Percentiles rank a stretch among this genome's conserved stretches.
Conservation (phyloP, 64 coral and sea anemone genomes). For the Montipora cactus region DNA sequence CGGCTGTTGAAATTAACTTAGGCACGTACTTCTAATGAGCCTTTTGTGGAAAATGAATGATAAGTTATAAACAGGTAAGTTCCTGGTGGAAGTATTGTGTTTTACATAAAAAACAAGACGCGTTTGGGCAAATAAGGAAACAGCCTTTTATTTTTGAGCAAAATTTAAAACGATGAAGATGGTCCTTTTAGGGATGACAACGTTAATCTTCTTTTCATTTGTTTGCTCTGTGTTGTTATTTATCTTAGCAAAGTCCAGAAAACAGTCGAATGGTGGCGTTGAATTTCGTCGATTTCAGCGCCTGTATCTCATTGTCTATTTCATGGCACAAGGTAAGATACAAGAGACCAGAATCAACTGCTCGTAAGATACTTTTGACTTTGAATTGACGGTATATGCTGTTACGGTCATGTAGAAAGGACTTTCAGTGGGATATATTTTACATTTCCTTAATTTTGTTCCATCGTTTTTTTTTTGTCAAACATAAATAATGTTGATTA, state of each 20-base stretch:
- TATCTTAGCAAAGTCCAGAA: slow-evolving; percentile 46
- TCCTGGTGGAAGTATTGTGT: neutral
- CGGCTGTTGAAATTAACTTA: too few species aligned
- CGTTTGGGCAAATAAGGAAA: neutral
- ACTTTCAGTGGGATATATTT: too few species aligned
- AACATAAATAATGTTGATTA: too few species aligned
- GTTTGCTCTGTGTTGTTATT: slow-evolving; percentile 45
- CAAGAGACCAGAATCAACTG: neutral
- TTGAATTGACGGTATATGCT: too few species aligned
- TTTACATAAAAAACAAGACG: neutral
- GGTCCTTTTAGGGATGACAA: slow-evolving; percentile 27
- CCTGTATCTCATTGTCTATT: slow-evolving; percentile 77
- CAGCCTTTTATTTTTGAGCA: too few species aligned
- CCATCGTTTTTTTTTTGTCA: too few species aligned
- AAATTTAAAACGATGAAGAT: slow-evolving; percentile 13
- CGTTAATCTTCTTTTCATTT: slow-evolving; percentile 45
- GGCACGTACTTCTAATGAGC: too few species aligned
- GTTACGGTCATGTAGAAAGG: too few species aligned
- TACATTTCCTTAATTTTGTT: too few species aligned
- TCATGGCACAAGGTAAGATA: slow-evolving; percentile 80
- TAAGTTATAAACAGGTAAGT: neutral
- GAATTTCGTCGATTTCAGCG: slow-evolving; percentile 81
- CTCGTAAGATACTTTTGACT: too few species aligned
- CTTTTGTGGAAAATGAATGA: neutral
- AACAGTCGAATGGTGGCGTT: slow-evolving; percentile 27